Base-by-base conservation (phyloP, 2,113 vertebrate genomes). In the Lepisosteus oculatus region DNA sequence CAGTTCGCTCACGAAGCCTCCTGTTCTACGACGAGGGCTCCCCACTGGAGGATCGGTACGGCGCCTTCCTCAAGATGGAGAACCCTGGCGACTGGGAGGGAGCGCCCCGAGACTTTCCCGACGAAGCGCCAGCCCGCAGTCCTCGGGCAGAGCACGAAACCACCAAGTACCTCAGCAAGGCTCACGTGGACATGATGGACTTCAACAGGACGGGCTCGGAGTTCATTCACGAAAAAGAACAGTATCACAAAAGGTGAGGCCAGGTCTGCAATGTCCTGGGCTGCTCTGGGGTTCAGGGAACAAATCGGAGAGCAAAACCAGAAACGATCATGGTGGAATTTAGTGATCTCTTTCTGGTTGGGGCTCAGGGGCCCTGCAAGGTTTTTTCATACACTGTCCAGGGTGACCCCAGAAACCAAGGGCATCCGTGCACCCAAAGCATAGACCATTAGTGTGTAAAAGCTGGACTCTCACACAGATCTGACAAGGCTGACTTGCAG, bases 1-100 rank as follows among this genome's bases (percentile, higher is more conserved):
- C 84, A 99, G 97, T 99, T 88, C 97, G 95, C 6, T 98, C 97
- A 70, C 92, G 97, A 76, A 98, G 91, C 89, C 95, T 99, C 73
- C 94, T 99, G 85, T 98, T 96, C 92, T 98, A 95, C 44, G 94
- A 96, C 1, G 95, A 98, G 72, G 92, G 88, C 42, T 79, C 93
- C 70, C 91, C 93, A 0, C 83, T 95, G 89, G 95, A 96, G 85
- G 95, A 97, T 67, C 82, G 88, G 76, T 91, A 81, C 71, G 79
- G 89, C 17, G 79, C 93, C 73, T 84, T 90, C 78, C 84, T 92
- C 80, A 89, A 92, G 2, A 75, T 93, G 82, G 93, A 95, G 73
- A 88, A 85, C 78, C 88, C 90, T 3, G 94, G 93, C 61, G 81
- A 87, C 29, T 93, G 92, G 93, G 92, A 93, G 55, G 79, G 88